A percentile compares a stretch with the other conserved stretches of the same genome.
Evolutionary conservation across 1,140 invertebrate genomes (phyloP).

Genomic region (Brachionus rubens): DNA sequence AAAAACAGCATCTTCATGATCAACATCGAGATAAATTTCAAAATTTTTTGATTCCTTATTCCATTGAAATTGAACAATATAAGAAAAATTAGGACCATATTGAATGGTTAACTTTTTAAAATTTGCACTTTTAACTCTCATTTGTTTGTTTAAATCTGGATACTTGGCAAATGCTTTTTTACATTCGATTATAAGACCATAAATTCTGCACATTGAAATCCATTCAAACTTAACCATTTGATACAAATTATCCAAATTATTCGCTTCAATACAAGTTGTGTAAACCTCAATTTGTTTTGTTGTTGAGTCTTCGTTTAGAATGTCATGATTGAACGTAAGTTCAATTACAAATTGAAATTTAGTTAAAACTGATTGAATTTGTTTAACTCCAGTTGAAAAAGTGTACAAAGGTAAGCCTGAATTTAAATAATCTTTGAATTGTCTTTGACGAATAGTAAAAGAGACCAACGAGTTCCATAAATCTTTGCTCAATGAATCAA

Average conservation of each 20-base stretch:
- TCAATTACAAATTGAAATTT: slow-evolving; percentile 32
- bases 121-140: slow-evolving; percentile 5
- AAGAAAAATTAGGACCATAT: slow-evolving; percentile 6
- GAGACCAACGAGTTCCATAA: slow-evolving; percentile 25
- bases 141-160: neutral
- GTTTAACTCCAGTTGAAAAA: neutral
- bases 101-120: slow-evolving; percentile 3
- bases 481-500: slow-evolving; percentile 2
- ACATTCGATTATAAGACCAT: neutral
- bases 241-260: slow-evolving; percentile 23
- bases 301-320: neutral
- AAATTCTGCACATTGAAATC: slow-evolving; percentile 31
- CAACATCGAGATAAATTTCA: slow-evolving; percentile 31
- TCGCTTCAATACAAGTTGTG: slow-evolving; percentile 1
- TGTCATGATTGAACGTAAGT: slow-evolving; percentile 4
- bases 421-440: slow-evolving; percentile 43
- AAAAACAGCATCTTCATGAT: neutral
- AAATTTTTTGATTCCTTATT: neutral
- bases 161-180: neutral
- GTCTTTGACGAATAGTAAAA: slow-evolving; percentile 7
- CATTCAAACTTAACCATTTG: slow-evolving; percentile 22
- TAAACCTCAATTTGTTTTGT: slow-evolving; percentile 6
- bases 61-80: slow-evolving; percentile 29
- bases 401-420: neutral
- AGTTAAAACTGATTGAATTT: neutral